Evolutionary conservation across 2,113 vertebrate species (phyloP).

Genomic region (Bubo blakistoni): DNA sequence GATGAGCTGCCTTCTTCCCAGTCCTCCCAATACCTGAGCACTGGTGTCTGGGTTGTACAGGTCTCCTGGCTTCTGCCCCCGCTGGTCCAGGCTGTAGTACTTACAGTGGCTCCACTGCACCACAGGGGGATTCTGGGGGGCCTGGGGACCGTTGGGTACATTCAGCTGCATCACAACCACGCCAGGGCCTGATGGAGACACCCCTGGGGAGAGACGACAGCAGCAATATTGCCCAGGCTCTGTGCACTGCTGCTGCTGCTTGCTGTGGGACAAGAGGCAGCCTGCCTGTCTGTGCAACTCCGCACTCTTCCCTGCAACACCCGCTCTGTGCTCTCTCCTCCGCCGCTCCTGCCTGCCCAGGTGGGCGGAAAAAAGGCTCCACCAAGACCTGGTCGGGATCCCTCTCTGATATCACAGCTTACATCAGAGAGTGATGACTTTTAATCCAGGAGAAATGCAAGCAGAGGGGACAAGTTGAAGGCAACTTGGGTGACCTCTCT

Average conservation of each 20-base stretch:
- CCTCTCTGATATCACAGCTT: neutral
- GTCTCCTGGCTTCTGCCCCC: conserved; percentile 90
- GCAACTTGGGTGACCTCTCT: neutral
- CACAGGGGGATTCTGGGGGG: conserved; percentile 85
- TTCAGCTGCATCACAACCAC: conserved; percentile 98
- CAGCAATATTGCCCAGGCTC: neutral
- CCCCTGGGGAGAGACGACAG: conserved; percentile 72
- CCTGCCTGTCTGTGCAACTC: neutral
- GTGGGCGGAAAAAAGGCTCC: neutral
- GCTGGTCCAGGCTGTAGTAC: conserved; percentile 95
- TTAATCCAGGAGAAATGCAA: neutral
- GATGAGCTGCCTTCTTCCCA: neutral
- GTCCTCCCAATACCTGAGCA: conserved; percentile 79
- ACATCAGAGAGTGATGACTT: neutral
- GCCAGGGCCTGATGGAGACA: conserved; percentile 87
- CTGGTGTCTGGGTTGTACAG: conserved; percentile 86
- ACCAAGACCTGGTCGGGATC: too few relatives aligned
- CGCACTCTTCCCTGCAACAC: rapidly evolving
- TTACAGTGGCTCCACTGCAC: conserved; percentile 99
- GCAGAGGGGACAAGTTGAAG: neutral
- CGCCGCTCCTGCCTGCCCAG: neutral
- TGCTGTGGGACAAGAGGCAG: neutral
- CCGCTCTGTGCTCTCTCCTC: neutral
- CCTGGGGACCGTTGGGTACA: conserved; percentile 89
- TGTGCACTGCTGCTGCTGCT: neutral